These are phyloP conservation scores for Propithecus coquereli DNA, from an alignment of 2,113 vertebrate species.

Conservation along the genomic window DNA sequence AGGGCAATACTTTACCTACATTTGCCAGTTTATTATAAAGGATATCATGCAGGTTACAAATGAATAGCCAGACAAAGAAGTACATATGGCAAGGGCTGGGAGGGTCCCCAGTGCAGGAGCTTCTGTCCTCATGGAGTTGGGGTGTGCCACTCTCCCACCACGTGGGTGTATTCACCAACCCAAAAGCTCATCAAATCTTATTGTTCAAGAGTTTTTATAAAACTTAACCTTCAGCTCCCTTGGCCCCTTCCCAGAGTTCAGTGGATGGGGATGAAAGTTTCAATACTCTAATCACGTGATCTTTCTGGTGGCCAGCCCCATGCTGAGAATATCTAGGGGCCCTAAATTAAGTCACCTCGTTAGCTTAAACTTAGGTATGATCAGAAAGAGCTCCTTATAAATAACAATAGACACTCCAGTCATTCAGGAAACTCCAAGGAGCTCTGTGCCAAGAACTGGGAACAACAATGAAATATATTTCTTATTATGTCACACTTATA, in stretches of 20 bases:
- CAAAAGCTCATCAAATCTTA: neutral
- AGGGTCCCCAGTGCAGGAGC: no score
- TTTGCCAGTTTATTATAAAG: neutral
- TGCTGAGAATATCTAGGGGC: neutral
- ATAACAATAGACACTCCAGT: neutral
- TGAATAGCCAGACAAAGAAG: neutral
- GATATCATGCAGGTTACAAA: neutral
- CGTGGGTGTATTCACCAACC: neutral
- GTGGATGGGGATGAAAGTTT: neutral
- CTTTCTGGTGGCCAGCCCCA: neutral
- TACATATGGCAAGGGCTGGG: neutral
- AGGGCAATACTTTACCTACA: neutral
- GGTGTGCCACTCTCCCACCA: accelerated
- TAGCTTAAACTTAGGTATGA: neutral
- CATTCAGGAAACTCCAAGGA: neutral
- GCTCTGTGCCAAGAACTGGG: neutral
- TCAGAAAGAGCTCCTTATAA: neutral
- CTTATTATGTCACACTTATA: neutral
- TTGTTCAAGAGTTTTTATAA: neutral
- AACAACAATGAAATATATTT: neutral
- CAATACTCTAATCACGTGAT: neutral
- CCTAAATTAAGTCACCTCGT: neutral
- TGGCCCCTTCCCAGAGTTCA: neutral
- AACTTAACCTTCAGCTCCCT: neutral
- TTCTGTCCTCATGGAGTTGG: neutral